These are phyloP conservation scores for Rhyacichthys aspro DNA, from an alignment of 2,797 vertebrate species.

Conservation along the genomic window DNA sequence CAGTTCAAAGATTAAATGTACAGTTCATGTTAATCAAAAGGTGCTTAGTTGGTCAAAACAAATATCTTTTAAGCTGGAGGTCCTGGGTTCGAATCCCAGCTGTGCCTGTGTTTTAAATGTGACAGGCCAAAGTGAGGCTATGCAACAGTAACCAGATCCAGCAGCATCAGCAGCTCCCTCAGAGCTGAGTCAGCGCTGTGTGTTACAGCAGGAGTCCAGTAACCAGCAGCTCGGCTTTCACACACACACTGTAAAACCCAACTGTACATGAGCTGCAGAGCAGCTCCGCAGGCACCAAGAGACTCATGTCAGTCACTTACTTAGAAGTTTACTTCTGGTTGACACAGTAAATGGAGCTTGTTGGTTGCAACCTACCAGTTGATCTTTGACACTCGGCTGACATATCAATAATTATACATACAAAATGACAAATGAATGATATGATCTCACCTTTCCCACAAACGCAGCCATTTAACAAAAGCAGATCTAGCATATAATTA, in stretches of 20 bases:
- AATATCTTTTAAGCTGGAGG: constrained; percentile 1
- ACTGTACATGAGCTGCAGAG: not conserved
- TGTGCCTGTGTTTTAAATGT: too few relatives aligned
- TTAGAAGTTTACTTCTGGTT: too few relatives aligned
- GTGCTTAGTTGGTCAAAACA: too few relatives aligned
- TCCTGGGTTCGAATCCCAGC: not conserved
- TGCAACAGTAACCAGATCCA: constrained; percentile 17
- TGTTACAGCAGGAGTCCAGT: constrained; percentile 32
- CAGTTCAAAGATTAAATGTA: too few relatives aligned
- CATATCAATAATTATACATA: too few relatives aligned
- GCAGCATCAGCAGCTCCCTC: constrained; percentile 11
- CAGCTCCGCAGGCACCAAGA: not conserved
- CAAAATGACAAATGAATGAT: too few relatives aligned
- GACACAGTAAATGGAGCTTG: too few relatives aligned
- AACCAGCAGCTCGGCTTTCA: constrained; percentile 43
- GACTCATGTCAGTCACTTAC: not conserved
- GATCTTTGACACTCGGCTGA: too few relatives aligned
- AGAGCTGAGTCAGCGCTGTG: constrained; percentile 36
- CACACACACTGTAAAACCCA: constrained; percentile 30
- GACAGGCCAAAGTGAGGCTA: not conserved
- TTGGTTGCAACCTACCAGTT: too few relatives aligned
- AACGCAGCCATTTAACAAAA: too few relatives aligned
- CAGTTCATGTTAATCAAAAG: not conserved
- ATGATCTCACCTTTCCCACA: too few relatives aligned
- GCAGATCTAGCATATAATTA: too few relatives aligned